A percentile compares a stretch with the other conserved stretches of the same genome.
phyloP scores from a whole-genome alignment of 1,140 invertebrate species.

The Euborellia annulipes region DNA sequence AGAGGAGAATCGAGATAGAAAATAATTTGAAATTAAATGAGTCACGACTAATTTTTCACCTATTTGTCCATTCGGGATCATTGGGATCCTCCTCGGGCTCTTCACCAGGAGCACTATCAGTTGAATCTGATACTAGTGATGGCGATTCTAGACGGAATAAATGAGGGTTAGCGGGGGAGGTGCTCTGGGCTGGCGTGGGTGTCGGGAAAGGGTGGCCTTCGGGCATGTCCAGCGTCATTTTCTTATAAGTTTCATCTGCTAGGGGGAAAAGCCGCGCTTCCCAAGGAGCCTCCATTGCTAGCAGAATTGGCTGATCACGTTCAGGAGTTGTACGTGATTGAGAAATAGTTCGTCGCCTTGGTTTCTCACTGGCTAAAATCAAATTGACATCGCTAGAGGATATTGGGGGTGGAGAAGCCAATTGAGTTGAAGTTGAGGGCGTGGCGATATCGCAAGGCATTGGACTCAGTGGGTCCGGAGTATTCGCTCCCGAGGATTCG shows the following conservation, averaged over 20 bases:
- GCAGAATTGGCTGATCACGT: neutral
- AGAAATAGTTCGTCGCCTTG: neutral
- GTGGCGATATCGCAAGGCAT: neutral
- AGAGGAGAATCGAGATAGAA: too few species aligned
- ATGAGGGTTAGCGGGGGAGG: conserved; percentile 8
- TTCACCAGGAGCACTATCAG: conserved; percentile 37
- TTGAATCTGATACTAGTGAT: conserved; percentile 38
- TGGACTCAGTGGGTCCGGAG: conserved; percentile 33
- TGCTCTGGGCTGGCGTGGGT: conserved; percentile 18
- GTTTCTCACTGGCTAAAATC: neutral
- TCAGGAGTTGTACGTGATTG: neutral
- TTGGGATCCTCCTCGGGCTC: conserved; percentile 57
- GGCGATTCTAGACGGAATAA: conserved; percentile 16
- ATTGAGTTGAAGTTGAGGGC: neutral
- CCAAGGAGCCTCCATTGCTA: conserved; percentile 36
- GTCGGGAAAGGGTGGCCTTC: conserved; percentile 33
- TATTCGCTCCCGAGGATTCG: conserved; percentile 53
- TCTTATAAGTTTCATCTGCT: conserved; percentile 45
- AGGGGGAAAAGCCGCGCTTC: conserved; percentile 59
- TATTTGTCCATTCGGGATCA: conserved; percentile 56
- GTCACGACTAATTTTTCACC: conserved; percentile 20
- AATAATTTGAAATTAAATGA: too few species aligned
- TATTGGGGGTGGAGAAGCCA: neutral
- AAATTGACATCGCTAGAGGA: neutral
- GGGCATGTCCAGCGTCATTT: conserved; percentile 52